Percentiles rank a stretch among this genome's conserved stretches.
These are phyloP conservation scores for Notocelia uddmanniana DNA, from an alignment of 2,888 invertebrate species.

Conservation along the genomic window DNA sequence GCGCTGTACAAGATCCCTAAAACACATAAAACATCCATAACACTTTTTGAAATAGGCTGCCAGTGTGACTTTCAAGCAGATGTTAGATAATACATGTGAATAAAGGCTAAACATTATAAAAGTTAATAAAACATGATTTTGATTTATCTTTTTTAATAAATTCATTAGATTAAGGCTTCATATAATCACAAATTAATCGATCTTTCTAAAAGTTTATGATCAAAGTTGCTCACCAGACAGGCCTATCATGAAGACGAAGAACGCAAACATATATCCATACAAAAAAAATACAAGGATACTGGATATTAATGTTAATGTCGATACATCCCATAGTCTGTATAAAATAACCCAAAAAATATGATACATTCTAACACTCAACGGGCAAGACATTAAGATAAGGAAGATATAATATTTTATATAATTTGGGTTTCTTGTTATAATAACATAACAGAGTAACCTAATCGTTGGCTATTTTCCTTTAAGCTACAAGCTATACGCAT, in stretches of 20 bases:
- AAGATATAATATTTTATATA: conserved; percentile 7
- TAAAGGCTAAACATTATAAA: too few relatives aligned
- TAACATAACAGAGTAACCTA: conserved; percentile 7
- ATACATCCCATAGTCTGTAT: conserved; percentile 92
- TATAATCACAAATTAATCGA: too few relatives aligned
- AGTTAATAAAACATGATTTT: too few relatives aligned
- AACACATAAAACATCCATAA: conserved; percentile 51
- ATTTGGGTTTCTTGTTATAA: conserved; percentile 4
- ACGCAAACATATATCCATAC: conserved; percentile 91
- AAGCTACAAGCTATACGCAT: neutral
- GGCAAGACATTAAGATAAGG: conserved; percentile 32
- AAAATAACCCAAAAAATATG: conserved; percentile 83
- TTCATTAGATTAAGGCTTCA: too few relatives aligned
- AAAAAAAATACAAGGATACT: conserved; percentile 93
- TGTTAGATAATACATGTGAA: neutral
- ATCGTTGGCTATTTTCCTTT: neutral
- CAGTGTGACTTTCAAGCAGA: neutral
- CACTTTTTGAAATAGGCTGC: neutral
- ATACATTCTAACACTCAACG: conserved; percentile 62
- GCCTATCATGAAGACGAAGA: conserved; percentile 89
- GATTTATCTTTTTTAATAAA: too few relatives aligned
- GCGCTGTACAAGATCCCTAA: conserved; percentile 93
- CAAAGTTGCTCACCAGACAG: conserved; percentile 87
- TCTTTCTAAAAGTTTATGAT: neutral
- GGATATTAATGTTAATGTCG: conserved; percentile 89